Percentiles rank a stretch among this genome's conserved stretches.
Evolutionary conservation across 2,888 invertebrate species (phyloP).

Genomic region (Oeneis ivallda): DNA sequence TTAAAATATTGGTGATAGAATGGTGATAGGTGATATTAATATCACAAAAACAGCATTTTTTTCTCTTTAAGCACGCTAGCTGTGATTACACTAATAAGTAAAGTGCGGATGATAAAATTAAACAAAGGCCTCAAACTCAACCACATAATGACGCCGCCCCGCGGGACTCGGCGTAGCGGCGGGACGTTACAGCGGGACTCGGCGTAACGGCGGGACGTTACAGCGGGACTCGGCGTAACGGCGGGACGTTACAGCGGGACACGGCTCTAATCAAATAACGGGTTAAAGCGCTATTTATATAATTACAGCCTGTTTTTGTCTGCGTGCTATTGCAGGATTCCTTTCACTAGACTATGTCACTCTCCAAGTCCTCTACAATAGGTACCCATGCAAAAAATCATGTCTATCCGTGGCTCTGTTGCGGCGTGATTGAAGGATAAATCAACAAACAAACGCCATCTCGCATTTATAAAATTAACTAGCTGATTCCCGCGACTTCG

Average conservation of each 20-base stretch:
- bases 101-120: conserved; percentile 13
- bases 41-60: background rate
- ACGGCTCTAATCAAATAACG: conserved; percentile 26
- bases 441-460: too few relatives aligned
- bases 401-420: too few relatives aligned
- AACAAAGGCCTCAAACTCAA: conserved; percentile 32
- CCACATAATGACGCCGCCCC: conserved; percentile 31
- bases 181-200: conserved; percentile 14
- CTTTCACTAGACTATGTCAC: too few relatives aligned
- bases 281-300: background rate
- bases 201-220: too few relatives aligned
- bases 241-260: too few relatives aligned
- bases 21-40: background rate
- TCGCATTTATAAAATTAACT: too few relatives aligned
- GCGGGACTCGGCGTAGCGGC: conserved; percentile 5
- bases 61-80: background rate
- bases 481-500: too few relatives aligned
- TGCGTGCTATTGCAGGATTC: background rate
- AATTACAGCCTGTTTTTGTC: conserved; percentile 2
- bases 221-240: too few relatives aligned
- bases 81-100: conserved; percentile 12
- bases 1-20: too few relatives aligned
- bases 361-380: too few relatives aligned
- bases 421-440: too few relatives aligned
- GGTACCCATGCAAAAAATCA: too few relatives aligned